phyloP scores from a whole-genome alignment of 2,888 invertebrate species.

The Cyclophora albipunctata region DNA sequence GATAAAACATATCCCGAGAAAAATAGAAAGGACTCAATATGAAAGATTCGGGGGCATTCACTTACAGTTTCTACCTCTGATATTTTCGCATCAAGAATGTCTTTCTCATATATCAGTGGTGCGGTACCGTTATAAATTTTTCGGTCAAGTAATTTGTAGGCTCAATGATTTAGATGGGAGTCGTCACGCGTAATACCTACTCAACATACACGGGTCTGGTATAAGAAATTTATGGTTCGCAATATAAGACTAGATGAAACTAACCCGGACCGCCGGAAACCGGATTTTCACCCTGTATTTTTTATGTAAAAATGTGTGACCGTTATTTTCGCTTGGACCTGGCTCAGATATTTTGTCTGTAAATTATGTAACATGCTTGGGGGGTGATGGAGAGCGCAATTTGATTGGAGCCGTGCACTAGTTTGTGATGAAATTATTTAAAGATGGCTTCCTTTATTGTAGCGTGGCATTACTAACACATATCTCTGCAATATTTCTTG shows the following conservation, averaged over 20 bases:
- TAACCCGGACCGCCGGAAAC: conserved; percentile 21
- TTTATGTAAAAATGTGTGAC: conserved; percentile 31
- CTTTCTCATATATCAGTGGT: conserved; percentile 43
- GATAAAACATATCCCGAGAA: not conserved
- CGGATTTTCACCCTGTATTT: conserved; percentile 33
- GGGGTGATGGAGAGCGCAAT: not conserved
- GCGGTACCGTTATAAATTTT: conserved; percentile 65
- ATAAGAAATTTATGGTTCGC: conserved; percentile 55
- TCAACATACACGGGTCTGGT: conserved; percentile 36
- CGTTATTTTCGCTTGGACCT: conserved; percentile 7
- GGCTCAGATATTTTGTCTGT: conserved; percentile 9
- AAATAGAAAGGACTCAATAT: conserved; percentile 1
- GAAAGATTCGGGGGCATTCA: conserved; percentile 9
- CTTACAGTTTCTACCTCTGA: conserved; percentile 16
- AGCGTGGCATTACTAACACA: no score
- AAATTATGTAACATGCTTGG: conserved; percentile 11
- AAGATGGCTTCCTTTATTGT: not conserved
- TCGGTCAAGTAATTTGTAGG: conserved; percentile 70
- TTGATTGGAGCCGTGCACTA: no score
- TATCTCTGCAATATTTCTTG: no score
- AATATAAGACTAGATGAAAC: conserved; percentile 62
- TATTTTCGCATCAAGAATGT: conserved; percentile 29
- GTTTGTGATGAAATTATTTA: not conserved
- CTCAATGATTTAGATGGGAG: conserved; percentile 50
- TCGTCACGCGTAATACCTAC: conserved; percentile 51